Conservation (phyloP, 2,888 invertebrate species). For the Stramonita haemastoma region DNA sequence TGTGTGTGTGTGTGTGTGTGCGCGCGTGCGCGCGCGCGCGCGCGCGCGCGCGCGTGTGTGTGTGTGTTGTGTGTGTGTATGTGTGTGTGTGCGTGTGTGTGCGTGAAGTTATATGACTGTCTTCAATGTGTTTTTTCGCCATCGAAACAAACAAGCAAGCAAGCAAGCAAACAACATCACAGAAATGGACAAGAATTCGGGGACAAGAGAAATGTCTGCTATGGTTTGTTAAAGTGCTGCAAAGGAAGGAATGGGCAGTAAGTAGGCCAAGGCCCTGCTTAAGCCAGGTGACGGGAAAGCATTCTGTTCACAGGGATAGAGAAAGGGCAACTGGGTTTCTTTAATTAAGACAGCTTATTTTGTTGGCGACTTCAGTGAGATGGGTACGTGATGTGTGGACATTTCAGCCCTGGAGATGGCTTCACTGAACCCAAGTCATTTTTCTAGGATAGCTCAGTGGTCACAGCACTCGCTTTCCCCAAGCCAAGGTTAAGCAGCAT, state of each 20-base stretch:
- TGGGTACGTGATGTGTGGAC: no score
- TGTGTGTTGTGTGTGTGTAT: conserved; percentile 17
- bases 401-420: no score
- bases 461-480: no score
- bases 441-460: no score
- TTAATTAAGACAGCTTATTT: no score
- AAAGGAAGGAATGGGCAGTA: not conserved
- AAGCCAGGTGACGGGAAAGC: not conserved
- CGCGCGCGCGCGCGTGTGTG: not conserved
- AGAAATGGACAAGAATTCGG: not conserved
- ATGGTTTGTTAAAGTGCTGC: not conserved
- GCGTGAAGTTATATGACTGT: not conserved
- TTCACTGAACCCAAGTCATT: no score
- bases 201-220: not conserved
- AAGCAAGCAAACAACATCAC: not conserved
- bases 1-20: not conserved
- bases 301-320: not conserved
- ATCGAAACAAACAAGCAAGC: not conserved
- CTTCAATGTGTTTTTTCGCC: not conserved
- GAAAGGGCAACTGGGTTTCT: no score
- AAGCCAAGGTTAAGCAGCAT: no score
- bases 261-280: not conserved
- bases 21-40: not conserved
- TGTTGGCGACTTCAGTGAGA: no score
- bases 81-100: conserved; percentile 23